phyloP scores from a whole-genome alignment of 2,888 invertebrate genomes.

The Drosophila testacea region DNA sequence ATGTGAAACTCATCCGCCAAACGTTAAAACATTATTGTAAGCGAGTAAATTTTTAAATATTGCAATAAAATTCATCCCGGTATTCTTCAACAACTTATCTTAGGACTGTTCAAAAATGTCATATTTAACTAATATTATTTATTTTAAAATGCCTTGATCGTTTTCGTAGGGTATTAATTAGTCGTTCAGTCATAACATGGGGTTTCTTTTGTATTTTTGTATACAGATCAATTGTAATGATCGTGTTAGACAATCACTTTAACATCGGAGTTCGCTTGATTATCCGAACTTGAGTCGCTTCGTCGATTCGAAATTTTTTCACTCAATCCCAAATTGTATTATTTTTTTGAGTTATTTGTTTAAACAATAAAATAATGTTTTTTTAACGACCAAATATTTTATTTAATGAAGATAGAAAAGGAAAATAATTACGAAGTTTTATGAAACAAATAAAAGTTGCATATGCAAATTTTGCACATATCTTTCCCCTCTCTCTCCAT shows the following conservation, averaged over 20 bases:
- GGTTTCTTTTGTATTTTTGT: neutral
- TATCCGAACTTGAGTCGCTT: slow-evolving; percentile 7
- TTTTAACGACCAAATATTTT: neutral
- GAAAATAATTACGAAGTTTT: slow-evolving; percentile 36
- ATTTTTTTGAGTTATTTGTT: neutral
- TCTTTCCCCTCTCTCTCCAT: neutral
- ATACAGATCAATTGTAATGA: slow-evolving; percentile 13
- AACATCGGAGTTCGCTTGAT: slow-evolving; percentile 1
- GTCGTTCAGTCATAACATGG: neutral
- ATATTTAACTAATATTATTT: too few relatives aligned
- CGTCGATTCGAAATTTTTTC: neutral
- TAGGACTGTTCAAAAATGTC: too few relatives aligned
- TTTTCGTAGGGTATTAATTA: neutral
- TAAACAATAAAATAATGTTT: neutral
- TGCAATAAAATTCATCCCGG: too few relatives aligned
- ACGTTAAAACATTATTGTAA: neutral
- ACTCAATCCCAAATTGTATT: neutral
- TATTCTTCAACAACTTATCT: too few relatives aligned
- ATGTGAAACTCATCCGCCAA: neutral
- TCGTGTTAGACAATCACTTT: slow-evolving; percentile 8
- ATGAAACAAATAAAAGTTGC: slow-evolving; percentile 39
- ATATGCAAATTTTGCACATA: slow-evolving; percentile 45
- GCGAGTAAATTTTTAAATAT: too few relatives aligned
- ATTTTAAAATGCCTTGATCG: too few relatives aligned
- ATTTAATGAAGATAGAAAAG: neutral